Evolutionary conservation across 2,888 invertebrate genomes (phyloP), one percentile per base, ranked within the genome.

Genomic region (Lithosia quadra): DNA sequence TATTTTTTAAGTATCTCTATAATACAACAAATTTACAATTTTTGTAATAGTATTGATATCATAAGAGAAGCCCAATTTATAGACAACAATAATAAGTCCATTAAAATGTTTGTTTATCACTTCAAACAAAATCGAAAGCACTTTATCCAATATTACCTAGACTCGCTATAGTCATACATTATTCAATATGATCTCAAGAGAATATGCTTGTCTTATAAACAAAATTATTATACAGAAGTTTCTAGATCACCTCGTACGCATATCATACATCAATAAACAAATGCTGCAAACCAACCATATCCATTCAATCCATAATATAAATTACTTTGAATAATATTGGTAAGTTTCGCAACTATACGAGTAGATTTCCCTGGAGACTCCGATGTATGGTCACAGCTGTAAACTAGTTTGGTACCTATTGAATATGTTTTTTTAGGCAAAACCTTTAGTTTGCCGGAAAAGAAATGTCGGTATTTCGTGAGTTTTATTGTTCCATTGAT

Each of bases 301-400:
- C 24, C 5, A 34, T 63, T 57, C 64, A 75, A 73, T 77, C 77
- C 78, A 65, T 76, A 69, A 73, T 80, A 81, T 81, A 84, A 82
- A 83, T 85, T 84, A 85, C 84, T 67, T 81, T 80, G 78, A 84
- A 84, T 81, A 82, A 80, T 83, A 81, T 83, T 78, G 74, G 72
- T 63, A 80, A 85, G 73, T 85, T 80, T 81, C 77, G 69, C 74
- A 73, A 79, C 81, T 79, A 75, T 77, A 80, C 71, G 71, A 73
- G 75, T 71, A 85, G 82, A 87, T 87, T 87, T 87, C 87, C 86
- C 84, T 33, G 0, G 84, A 73, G 86, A 18, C 21, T 55, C 67
- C 67, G 56, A 77, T 69, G 72, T 73, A 78, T 78, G 82, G 80
- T 74, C 82, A 69, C 76, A 75, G 75, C 78, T 79, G 79, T 73